Base-by-base conservation (phyloP, 2,888 invertebrate genomes). In the Andrena flavipes region DNA sequence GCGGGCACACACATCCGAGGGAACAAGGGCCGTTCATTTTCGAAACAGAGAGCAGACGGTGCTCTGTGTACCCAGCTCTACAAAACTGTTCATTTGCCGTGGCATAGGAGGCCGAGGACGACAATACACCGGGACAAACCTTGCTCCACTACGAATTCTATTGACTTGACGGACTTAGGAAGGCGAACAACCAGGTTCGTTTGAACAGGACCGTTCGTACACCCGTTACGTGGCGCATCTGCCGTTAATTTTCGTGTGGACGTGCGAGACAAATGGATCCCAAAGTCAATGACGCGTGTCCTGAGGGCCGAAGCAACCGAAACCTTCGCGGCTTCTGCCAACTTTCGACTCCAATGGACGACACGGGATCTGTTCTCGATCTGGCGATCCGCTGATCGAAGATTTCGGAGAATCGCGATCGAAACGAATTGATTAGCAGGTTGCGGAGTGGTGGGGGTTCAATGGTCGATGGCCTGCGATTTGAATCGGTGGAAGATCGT, bases 241-340 rank as follows among this genome's bases (percentile, higher is more conserved):
- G 83, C 33, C 74, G 76, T 82, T 77, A 77, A 83, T 83, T 81
- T 82, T 70, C 71, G 69, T n/a, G 62, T 30, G 72, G 60, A 65
- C 75, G 80, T 71, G 75, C 75, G 83, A 78, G 71, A 75, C 75
- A 68, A 79, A 84, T 84, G 80, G 80, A 76, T 73, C 26, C 51
- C 30, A n/a, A 69, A 54, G 76, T 68, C 71, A 65, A 84, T 72
- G 72, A 70, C 60, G 76, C 33, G 75, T 48, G 26, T 20, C 69
- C 68, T 13, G 10, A 2, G 51, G 1, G 29, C 23, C 51, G 67
- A 73, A 42, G 54, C 5, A 13, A 3, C 23, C 63, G 49, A 74
- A 79, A 70, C 26, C 20, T 8, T 8, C 42, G 10, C 30, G n/a
- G 42, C 49, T 33, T 49, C 8, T 29, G 23, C 13, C 75, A 29